Evolutionary conservation across 2,888 invertebrate species (phyloP).

Genomic region (Trichogramma dendrolimi): DNA sequence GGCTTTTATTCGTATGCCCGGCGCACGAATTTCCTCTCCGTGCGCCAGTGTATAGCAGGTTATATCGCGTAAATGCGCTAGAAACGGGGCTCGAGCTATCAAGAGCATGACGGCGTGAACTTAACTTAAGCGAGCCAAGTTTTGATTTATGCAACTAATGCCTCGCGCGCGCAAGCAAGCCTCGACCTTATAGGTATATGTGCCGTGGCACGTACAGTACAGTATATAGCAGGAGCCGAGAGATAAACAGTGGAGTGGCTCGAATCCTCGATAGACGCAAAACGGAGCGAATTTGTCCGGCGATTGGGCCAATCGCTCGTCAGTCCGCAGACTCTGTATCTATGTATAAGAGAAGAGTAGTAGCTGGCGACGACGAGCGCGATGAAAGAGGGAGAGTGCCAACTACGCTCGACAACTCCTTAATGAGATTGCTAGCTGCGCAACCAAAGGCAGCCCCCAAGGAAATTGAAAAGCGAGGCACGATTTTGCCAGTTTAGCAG

Average conservation of each 20-base stretch:
- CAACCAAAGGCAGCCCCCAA: neutral
- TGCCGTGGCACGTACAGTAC: too few species aligned
- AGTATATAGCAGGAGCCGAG: too few species aligned
- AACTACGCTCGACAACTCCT: constrained; percentile 13
- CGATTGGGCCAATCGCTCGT: constrained; percentile 40
- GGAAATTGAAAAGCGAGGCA: constrained; percentile 21
- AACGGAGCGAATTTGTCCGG: constrained; percentile 39
- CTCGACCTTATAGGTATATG: too few species aligned
- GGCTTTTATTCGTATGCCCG: neutral
- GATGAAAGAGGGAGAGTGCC: neutral
- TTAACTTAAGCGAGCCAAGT: constrained; percentile 34
- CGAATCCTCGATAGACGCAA: constrained; percentile 3
- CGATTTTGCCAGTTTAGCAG: neutral
- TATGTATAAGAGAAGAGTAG: too few species aligned
- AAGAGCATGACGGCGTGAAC: constrained; percentile 19
- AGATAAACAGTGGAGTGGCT: too few species aligned
- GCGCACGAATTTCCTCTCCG: constrained; percentile 4
- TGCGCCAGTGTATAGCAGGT: neutral
- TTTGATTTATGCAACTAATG: constrained; percentile 47
- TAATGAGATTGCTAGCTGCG: constrained; percentile 21
- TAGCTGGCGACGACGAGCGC: too few species aligned
- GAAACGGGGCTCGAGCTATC: constrained; percentile 32
- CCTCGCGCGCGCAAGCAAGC: constrained; percentile 34
- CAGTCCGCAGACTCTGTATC: neutral
- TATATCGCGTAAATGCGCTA: constrained; percentile 6